Evolutionary conservation across 1,140 invertebrate species (phyloP).

Genomic region (Drosophila azteca): DNA sequence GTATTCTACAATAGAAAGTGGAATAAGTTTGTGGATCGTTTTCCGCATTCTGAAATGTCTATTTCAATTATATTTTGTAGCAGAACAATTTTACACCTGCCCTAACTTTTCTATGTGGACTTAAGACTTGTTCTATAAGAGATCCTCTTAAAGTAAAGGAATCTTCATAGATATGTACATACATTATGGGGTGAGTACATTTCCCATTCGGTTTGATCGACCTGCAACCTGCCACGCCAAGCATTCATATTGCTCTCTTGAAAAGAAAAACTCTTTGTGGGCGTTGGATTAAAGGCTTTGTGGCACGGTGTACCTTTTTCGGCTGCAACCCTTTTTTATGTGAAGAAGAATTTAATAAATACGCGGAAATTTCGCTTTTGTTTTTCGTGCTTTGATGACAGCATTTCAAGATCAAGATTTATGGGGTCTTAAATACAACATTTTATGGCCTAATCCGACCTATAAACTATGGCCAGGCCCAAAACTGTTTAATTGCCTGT

Average conservation of each 20-base stretch:
- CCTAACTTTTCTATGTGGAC: not conserved
- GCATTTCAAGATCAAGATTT: constrained; percentile 58
- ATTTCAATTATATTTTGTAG: too few species aligned
- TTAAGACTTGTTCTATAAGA: too few species aligned
- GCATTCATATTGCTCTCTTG: not conserved
- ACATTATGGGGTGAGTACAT: constrained; percentile 15
- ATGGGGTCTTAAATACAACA: constrained; percentile 63
- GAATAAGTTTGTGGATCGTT: not conserved
- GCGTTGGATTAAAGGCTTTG: constrained; percentile 64
- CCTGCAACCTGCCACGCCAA: not conserved
- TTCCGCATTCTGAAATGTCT: too few species aligned
- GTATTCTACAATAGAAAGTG: too few species aligned
- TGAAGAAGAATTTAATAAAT: constrained; percentile 57
- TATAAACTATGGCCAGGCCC: constrained; percentile 31
- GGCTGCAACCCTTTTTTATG: constrained; percentile 45
- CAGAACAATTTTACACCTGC: not conserved
- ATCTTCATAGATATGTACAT: not conserved
- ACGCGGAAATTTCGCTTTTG: constrained; percentile 41
- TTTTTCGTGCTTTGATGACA: constrained; percentile 54
- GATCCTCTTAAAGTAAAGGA: too few species aligned
- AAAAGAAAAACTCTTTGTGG: constrained; percentile 14
- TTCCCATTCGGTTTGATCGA: too few species aligned
- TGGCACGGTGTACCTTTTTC: constrained; percentile 46
- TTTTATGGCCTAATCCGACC: constrained; percentile 52
- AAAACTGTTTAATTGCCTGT: constrained; percentile 63